Conservation (phyloP, 2,797 vertebrate species). For the Margarornis squamiger region DNA sequence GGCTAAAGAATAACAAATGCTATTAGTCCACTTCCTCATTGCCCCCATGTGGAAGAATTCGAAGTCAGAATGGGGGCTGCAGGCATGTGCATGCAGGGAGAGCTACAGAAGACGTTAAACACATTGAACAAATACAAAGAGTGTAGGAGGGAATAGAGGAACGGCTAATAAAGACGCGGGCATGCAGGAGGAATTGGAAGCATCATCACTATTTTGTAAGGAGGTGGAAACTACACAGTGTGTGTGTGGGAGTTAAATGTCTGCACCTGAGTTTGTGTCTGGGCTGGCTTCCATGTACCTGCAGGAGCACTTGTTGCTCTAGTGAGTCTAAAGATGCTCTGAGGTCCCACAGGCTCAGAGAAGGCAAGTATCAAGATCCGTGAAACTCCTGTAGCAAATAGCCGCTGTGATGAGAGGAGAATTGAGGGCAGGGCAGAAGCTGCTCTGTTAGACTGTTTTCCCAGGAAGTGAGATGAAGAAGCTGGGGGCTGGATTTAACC, state of each 20-base stretch:
- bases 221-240: neutral
- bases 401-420: neutral
- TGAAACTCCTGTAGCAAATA: neutral
- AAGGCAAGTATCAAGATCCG: neutral
- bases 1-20: neutral
- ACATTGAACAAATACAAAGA: neutral
- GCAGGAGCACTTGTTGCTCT: conserved; percentile 1
- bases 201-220: conserved; percentile 8
- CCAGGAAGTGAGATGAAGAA: neutral
- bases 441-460: neutral
- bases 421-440: neutral
- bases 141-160: neutral
- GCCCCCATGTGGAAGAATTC: neutral
- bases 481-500: conserved; percentile 9
- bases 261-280: conserved; percentile 12
- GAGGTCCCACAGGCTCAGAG: neutral
- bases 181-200: conserved; percentile 23
- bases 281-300: neutral
- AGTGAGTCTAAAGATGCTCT: neutral
- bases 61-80: neutral
- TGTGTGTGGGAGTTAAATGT: neutral
- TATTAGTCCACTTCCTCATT: neutral
- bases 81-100: neutral
- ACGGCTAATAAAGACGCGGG: neutral
- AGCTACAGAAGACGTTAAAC: neutral